Evolutionary conservation across 2,113 vertebrate species (phyloP).

Genomic region (Corythaixoides concolor): DNA sequence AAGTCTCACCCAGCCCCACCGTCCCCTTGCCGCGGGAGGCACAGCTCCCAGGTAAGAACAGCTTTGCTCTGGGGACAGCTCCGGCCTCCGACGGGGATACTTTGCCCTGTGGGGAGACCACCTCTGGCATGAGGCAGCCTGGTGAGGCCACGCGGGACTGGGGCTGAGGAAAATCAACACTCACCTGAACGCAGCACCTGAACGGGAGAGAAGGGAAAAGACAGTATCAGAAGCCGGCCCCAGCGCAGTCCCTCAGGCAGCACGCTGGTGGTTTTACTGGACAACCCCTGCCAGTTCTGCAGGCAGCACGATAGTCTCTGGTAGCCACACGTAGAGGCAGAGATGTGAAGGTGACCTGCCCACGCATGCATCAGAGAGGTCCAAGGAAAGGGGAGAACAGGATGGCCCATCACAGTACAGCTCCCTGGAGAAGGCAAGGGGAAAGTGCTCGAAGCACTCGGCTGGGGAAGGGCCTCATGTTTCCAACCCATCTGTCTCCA

Average conservation of each 20-base stretch:
- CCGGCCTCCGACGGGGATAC: background rate
- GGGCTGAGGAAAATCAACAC: background rate
- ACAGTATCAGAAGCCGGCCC: background rate
- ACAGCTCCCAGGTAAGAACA: background rate
- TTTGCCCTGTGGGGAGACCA: background rate
- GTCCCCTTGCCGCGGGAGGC: background rate
- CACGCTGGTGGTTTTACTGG: background rate
- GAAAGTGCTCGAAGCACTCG: background rate
- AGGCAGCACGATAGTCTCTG: fast-evolving
- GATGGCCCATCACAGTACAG: background rate
- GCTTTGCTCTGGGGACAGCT: background rate
- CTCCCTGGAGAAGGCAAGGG: background rate
- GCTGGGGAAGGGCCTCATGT: background rate
- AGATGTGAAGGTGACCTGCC: background rate
- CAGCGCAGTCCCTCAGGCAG: background rate
- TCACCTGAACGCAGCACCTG: constrained; percentile 71
- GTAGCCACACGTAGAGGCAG: fast-evolving
- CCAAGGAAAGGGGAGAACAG: background rate
- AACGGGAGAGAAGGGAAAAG: background rate
- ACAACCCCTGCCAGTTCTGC: background rate
- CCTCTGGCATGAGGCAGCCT: fast-evolving
- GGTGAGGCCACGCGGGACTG: background rate
- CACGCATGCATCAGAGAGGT: fast-evolving
- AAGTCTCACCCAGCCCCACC: background rate
- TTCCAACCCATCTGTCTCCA: background rate